A percentile compares a stretch with the other conserved stretches of the same genome.
These are phyloP conservation scores for Struthio camelus DNA, from an alignment of 2,113 vertebrate genomes.

Conservation along the genomic window DNA sequence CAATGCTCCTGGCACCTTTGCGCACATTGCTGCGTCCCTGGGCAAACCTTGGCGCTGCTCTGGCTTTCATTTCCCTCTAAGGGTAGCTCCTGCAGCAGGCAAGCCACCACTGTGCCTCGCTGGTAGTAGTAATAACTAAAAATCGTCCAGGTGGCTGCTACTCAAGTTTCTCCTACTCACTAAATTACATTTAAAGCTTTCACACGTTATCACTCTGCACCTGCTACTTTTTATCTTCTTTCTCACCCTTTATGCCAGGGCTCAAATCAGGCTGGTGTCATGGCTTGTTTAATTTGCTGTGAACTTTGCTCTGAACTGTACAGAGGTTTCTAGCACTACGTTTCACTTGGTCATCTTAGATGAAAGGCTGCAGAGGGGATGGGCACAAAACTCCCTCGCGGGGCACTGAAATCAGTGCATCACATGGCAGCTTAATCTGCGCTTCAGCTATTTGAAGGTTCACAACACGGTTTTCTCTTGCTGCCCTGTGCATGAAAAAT, in stretches of 20 bases:
- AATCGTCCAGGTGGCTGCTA: neutral
- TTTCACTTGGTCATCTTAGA: neutral
- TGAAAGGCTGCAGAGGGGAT: neutral
- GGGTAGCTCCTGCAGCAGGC: neutral
- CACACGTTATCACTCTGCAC: neutral
- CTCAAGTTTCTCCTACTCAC: neutral
- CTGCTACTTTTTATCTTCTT: neutral
- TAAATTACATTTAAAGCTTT: neutral
- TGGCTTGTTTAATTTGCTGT: neutral
- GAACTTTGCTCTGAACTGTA: neutral
- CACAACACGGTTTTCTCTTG: neutral
- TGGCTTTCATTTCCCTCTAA: neutral
- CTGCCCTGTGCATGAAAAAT: neutral
- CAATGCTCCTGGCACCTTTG: neutral
- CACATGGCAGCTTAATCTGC: neutral
- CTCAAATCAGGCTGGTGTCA: neutral
- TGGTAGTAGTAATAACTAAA: neutral
- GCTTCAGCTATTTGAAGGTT: neutral
- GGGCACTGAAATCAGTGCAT: neutral
- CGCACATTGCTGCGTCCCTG: neutral
- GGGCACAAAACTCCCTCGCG: neutral
- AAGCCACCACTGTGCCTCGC: neutral
- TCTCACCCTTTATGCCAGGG: neutral
- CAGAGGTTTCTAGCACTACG: neutral
- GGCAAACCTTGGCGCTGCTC: neutral